phyloP scores from a whole-genome alignment of 2,888 invertebrate genomes.

The Nasonia oneida region DNA sequence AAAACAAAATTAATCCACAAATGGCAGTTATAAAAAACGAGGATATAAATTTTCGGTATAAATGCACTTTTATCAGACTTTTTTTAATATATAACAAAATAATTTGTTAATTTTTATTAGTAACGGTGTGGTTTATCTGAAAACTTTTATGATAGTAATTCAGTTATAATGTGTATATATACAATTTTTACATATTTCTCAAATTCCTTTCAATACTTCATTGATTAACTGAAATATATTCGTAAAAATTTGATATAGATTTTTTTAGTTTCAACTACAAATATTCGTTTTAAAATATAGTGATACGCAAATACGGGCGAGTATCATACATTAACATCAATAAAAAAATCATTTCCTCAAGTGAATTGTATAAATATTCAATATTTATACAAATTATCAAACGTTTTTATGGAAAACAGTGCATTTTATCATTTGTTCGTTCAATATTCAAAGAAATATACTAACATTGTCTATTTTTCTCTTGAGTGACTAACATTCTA shows the following conservation, averaged over 20 bases:
- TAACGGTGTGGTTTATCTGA: neutral
- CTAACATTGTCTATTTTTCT: neutral
- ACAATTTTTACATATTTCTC: constrained; percentile 4
- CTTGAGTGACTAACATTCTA: neutral
- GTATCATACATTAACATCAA: constrained; percentile 34
- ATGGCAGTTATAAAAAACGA: neutral
- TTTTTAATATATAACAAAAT: neutral
- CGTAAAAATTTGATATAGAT: neutral
- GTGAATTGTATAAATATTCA: constrained; percentile 10
- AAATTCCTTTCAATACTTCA: constrained; percentile 18
- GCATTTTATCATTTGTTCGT: constrained; percentile 11
- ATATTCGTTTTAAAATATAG: neutral
- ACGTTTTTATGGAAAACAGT: constrained; percentile 25
- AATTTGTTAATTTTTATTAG: neutral
- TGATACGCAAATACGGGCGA: neutral
- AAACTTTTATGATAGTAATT: neutral
- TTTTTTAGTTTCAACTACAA: neutral
- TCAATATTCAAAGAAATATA: constrained; percentile 5
- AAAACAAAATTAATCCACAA: neutral
- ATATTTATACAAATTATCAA: constrained; percentile 21
- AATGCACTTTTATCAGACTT: constrained; percentile 10
- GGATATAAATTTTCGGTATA: neutral
- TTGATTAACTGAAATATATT: neutral
- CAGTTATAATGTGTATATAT: neutral
- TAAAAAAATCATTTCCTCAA: neutral